Evolutionary conservation across 2,797 vertebrate genomes (phyloP).

Genomic region (Hephaestus fuliginosus): DNA sequence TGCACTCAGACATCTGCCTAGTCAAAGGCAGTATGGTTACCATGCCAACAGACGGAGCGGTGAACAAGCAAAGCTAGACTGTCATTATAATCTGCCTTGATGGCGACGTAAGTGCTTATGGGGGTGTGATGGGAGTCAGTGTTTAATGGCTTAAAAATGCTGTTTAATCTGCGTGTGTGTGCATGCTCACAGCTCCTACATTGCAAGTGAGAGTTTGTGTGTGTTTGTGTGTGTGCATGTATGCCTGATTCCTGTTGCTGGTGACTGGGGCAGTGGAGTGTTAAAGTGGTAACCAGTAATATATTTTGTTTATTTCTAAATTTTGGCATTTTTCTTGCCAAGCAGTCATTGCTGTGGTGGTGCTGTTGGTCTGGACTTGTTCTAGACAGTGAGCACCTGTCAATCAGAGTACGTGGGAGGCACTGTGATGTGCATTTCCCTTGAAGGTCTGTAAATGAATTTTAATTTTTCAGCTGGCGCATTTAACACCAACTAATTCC

Average conservation of each 20-base stretch:
- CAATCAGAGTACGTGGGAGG: constrained; percentile 75
- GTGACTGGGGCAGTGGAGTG: not conserved
- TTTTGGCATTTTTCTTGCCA: constrained; percentile 40
- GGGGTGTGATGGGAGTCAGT: constrained; percentile 56
- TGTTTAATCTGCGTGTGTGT: constrained; percentile 40
- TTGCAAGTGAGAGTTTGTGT: not conserved
- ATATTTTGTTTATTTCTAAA: constrained; percentile 29
- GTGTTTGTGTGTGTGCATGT: not conserved
- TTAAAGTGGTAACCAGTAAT: constrained; percentile 25
- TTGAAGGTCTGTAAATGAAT: constrained; percentile 27
- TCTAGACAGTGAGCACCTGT: constrained; percentile 53
- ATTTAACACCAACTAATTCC: constrained; percentile 12
- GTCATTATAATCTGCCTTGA: constrained; percentile 68
- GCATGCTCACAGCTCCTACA: constrained; percentile 16
- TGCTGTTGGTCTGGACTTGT: constrained; percentile 41
- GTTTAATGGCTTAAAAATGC: constrained; percentile 60
- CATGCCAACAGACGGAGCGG: constrained; percentile 79
- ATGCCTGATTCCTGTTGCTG: constrained; percentile 10
- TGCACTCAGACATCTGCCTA: constrained; percentile 54
- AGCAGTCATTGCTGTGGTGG: constrained; percentile 33
- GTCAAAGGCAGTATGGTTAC: constrained; percentile 76
- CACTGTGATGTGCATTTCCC: constrained; percentile 39
- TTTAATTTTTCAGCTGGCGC: constrained; percentile 20
- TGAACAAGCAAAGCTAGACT: constrained; percentile 68
- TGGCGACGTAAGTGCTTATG: constrained; percentile 57